Evolutionary conservation across 2,888 invertebrate species (phyloP), one percentile per base, ranked within the genome.

Genomic region (Myathropa florea): DNA sequence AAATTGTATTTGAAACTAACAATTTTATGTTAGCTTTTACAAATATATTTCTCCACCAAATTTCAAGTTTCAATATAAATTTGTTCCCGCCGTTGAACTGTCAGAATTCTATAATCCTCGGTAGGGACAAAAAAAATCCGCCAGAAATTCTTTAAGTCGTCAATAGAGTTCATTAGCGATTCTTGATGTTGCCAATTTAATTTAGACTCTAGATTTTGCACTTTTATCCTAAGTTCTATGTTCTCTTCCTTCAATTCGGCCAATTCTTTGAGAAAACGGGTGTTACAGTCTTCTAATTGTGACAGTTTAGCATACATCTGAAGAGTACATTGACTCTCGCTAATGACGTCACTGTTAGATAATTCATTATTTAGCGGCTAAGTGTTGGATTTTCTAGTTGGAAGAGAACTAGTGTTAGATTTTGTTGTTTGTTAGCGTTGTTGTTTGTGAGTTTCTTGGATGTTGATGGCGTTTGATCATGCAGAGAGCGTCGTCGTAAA

Each of bases 401-500:
- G 14, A 30, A 30, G 30, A 30, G 30, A 30, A n/a, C n/a, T 10
- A 39, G 39, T 39, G 24, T 57, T 57, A 23, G 0, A 21, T 23
- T n/a, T n/a, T n/a, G n/a, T n/a, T n/a, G n/a, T n/a, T n/a, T n/a
- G n/a, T 6, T 18, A 23, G 23, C 21, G 24, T 23, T 57, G 57
- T 23, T 57, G 21, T 57, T 3, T 7, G 14, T n/a, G n/a, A n/a
- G 24, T 65, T 65, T 18, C 39, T 14, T 46, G 26, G 68, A 33
- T 21, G 33, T 46, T 71, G 39, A 4, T 23, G 39, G 24, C n/a
- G 65, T 55, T 73, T 63, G 73, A 55, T 63, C 53, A 33, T 63
- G 73, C n/a, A 73, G 24, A 18, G 73, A 73, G 30, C 63, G 53
- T 4, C 73, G 63, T 10, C 63, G 53, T 33, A 73, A 63, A 12